Conservation (phyloP, 2,797 vertebrate species). For the Philypnodon macrostomus region DNA sequence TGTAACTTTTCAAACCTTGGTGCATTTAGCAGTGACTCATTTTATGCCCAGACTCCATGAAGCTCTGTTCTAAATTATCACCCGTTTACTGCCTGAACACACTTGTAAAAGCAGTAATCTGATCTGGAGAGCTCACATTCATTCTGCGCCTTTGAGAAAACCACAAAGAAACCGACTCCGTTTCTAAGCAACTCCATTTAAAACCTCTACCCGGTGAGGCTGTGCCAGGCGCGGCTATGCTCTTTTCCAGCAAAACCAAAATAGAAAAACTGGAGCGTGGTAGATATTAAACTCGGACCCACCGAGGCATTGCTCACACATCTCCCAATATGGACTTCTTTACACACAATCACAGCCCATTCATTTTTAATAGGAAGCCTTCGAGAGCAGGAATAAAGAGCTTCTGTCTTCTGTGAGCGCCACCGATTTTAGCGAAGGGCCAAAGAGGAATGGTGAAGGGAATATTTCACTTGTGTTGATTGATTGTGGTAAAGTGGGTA, state of each 20-base stretch:
- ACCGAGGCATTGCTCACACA: slow-evolving; percentile 28
- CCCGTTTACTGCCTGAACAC: no score
- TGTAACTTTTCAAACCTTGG: no score
- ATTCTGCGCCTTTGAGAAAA: background rate
- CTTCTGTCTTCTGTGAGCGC: slow-evolving; percentile 32
- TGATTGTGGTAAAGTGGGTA: slow-evolving; percentile 19
- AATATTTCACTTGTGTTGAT: slow-evolving; percentile 53
- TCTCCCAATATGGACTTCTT: slow-evolving; percentile 38
- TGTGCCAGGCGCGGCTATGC: slow-evolving; percentile 7
- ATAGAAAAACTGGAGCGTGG: slow-evolving; percentile 34
- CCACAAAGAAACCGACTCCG: slow-evolving; percentile 11
- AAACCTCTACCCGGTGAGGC: slow-evolving; percentile 27
- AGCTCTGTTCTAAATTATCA: no score
- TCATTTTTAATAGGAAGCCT: slow-evolving; percentile 65
- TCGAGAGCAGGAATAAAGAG: slow-evolving; percentile 37
- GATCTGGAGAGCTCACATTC: no score
- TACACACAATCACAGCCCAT: slow-evolving; percentile 47
- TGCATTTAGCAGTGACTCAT: no score
- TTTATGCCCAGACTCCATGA: no score
- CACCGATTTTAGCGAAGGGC: slow-evolving; percentile 42
- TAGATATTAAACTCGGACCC: slow-evolving; percentile 49
- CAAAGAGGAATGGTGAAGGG: slow-evolving; percentile 36
- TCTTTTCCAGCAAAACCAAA: slow-evolving; percentile 37
- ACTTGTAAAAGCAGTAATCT: no score
- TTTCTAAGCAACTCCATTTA: slow-evolving; percentile 39